These are phyloP conservation scores for Pogonocherus hispidulus DNA, from an alignment of 2,888 invertebrate genomes.

Conservation along the genomic window DNA sequence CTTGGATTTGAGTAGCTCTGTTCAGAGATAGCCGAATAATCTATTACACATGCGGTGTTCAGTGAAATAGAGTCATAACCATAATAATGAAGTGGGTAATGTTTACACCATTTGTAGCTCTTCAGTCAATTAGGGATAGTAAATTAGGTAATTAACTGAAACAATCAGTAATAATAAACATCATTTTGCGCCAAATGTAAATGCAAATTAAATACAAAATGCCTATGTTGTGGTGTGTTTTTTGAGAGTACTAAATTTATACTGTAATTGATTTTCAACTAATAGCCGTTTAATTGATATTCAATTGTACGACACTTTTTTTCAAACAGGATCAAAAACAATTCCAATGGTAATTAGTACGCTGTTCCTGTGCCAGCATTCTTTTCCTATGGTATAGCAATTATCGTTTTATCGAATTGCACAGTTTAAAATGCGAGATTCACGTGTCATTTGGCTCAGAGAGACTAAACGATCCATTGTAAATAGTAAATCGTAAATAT, in stretches of 20 bases:
- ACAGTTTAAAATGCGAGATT: background rate
- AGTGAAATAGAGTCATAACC: background rate
- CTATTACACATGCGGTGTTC: background rate
- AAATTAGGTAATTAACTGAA: constrained; percentile 35
- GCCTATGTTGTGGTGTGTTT: background rate
- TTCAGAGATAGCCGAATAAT: background rate
- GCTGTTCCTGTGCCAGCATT: constrained; percentile 13
- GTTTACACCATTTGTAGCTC: constrained; percentile 15
- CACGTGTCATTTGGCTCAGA: background rate
- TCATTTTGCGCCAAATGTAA: constrained; percentile 22
- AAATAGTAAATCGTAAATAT: too few relatives aligned
- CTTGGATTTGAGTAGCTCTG: background rate
- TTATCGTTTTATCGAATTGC: constrained; percentile 23
- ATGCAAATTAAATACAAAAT: constrained; percentile 23
- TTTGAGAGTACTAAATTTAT: constrained; percentile 20
- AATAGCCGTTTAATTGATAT: constrained; percentile 34
- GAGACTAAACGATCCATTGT: too few relatives aligned
- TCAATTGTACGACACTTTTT: constrained; percentile 27
- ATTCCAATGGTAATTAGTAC: constrained; percentile 27
- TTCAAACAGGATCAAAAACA: constrained; percentile 26
- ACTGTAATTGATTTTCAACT: constrained; percentile 29
- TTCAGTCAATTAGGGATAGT: constrained; percentile 21
- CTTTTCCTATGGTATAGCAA: constrained; percentile 9
- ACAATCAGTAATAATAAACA: constrained; percentile 29
- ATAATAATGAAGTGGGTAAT: constrained; percentile 11